These are phyloP conservation scores for Hycleus phaleratus DNA, from an alignment of 1,140 invertebrate species.

Conservation along the genomic window DNA sequence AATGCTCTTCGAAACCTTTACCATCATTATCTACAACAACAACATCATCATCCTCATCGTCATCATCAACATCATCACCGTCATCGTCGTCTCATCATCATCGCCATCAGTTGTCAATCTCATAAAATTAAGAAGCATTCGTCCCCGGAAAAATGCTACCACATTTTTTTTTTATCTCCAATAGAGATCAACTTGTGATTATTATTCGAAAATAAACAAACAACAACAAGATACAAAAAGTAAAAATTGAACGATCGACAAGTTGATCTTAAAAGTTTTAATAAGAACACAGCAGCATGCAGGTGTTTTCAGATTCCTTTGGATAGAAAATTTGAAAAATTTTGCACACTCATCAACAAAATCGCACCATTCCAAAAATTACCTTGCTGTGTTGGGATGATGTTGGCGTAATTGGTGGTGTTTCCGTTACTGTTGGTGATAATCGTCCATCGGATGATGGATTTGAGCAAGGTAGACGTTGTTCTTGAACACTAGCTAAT, in stretches of 20 bases:
- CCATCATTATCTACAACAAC: background rate
- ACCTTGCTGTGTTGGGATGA: slow-evolving; percentile 61
- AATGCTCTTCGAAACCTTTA: slow-evolving; percentile 29
- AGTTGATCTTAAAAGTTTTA: background rate
- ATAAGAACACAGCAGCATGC: slow-evolving; percentile 22
- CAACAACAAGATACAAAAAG: slow-evolving; percentile 9
- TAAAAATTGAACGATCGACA: too few species aligned
- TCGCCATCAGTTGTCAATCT: slow-evolving; percentile 14
- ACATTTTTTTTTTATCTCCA: slow-evolving; percentile 18
- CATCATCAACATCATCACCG: too few species aligned
- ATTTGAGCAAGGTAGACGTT: slow-evolving; percentile 64
- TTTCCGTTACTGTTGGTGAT: slow-evolving; percentile 54
- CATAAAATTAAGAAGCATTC: slow-evolving; percentile 17
- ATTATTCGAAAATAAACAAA: too few species aligned
- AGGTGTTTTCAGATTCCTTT: slow-evolving; percentile 13
- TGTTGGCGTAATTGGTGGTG: slow-evolving; percentile 54
- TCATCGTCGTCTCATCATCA: too few species aligned
- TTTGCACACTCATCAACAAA: background rate
- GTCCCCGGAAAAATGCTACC: slow-evolving; percentile 12
- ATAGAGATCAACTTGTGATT: slow-evolving; percentile 30
- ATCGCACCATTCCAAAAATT: slow-evolving; percentile 17
- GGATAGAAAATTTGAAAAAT: slow-evolving; percentile 4
- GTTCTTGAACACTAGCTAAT: slow-evolving; percentile 90
- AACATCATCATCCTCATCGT: too few species aligned
- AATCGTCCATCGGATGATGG: slow-evolving; percentile 54